These are phyloP conservation scores for Drosophila mimetica DNA, from an alignment of 2,888 invertebrate genomes.

Conservation along the genomic window DNA sequence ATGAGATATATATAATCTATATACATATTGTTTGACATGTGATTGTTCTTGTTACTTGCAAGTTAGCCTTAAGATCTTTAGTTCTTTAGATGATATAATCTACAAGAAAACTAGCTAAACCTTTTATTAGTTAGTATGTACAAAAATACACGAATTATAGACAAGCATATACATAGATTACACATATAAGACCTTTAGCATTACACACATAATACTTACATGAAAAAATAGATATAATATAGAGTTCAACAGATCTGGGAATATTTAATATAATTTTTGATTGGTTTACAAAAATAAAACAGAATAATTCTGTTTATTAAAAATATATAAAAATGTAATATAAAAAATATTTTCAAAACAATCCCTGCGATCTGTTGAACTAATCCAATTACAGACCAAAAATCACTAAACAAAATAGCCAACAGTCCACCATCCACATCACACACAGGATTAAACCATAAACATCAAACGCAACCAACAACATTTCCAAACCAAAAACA, in stretches of 20 bases:
- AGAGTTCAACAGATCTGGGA: constrained; percentile 8
- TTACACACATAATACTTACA: constrained; percentile 27
- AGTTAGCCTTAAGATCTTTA: constrained; percentile 48
- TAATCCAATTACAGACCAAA: constrained; percentile 24
- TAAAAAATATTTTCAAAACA: not conserved
- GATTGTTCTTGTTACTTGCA: constrained; percentile 62
- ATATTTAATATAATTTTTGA: too few relatives aligned
- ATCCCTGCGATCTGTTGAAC: constrained; percentile 15
- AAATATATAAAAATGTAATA: too few relatives aligned
- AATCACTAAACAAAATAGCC: constrained; percentile 19
- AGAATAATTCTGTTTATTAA: not conserved
- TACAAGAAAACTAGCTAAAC: constrained; percentile 32
- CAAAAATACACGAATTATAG: constrained; percentile 1
- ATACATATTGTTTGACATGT: constrained; percentile 54
- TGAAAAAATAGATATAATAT: not conserved
- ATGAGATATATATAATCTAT: constrained; percentile 21
- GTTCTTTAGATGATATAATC: constrained; percentile 35
- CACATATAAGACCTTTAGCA: constrained; percentile 49
- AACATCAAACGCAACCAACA: constrained; percentile 14
- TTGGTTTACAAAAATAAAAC: too few relatives aligned
- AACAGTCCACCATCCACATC: constrained; percentile 28
- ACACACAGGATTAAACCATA: constrained; percentile 28
- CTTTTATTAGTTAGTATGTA: constrained; percentile 31
- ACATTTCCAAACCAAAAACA: constrained; percentile 18
- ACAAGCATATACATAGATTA: constrained; percentile 52